A percentile compares a stretch with the other conserved stretches of the same genome.
phyloP scores from a whole-genome alignment of 2,888 invertebrate species.

The Himalopsyche anomala region DNA sequence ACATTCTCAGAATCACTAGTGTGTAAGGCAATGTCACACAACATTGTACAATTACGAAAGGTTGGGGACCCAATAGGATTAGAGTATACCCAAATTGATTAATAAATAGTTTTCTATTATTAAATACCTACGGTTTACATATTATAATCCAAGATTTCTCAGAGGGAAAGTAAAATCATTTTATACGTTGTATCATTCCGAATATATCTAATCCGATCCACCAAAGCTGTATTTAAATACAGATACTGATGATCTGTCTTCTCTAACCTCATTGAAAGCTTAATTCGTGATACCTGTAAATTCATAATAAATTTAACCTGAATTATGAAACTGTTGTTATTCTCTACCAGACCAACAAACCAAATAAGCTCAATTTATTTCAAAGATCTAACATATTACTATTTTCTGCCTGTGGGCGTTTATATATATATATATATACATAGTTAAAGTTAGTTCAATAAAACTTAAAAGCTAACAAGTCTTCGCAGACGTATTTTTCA shows the following conservation, averaged over 20 bases:
- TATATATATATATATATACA: neutral
- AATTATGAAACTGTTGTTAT: neutral
- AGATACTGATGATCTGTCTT: neutral
- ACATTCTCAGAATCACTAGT: neutral
- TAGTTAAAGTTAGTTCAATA: neutral
- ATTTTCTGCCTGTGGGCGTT: neutral
- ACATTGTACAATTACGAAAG: constrained; percentile 24
- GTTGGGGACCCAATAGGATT: constrained; percentile 5
- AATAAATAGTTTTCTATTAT: neutral
- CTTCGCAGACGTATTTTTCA: neutral
- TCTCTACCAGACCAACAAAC: neutral
- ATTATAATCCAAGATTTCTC: neutral
- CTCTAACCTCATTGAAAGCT: neutral
- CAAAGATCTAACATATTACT: neutral
- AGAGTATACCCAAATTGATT: constrained; percentile 1
- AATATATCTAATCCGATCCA: neutral
- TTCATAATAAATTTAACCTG: neutral
- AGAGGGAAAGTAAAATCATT: neutral
- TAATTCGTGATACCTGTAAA: neutral
- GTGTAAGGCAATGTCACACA: constrained; percentile 24
- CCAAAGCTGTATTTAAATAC: neutral
- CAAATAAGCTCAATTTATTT: neutral
- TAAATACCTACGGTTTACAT: constrained; percentile 1
- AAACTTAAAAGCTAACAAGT: neutral
- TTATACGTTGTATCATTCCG: neutral